phyloP scores from a whole-genome alignment of 2,797 vertebrate genomes.

The Bradypus variegatus region DNA sequence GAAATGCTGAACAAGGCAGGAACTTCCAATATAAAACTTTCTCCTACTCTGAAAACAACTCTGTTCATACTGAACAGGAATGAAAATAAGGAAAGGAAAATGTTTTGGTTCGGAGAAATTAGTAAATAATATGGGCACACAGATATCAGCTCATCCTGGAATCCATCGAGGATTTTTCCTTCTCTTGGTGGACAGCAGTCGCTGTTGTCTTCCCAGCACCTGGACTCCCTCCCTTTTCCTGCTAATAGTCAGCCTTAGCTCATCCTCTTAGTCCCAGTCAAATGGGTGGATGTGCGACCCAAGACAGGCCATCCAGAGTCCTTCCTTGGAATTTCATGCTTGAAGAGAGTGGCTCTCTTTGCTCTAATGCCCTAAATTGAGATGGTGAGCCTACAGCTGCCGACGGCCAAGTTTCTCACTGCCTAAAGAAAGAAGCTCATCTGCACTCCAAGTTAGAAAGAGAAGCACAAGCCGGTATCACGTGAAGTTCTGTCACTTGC shows the following conservation, averaged over 20 bases:
- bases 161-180: neutral
- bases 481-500: neutral
- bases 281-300: too few relatives aligned
- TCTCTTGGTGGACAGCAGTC: neutral
- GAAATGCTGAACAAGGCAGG: neutral
- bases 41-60: neutral
- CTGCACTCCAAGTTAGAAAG: too few relatives aligned
- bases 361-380: neutral
- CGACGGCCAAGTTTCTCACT: neutral
- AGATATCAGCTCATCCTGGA: neutral
- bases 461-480: too few relatives aligned
- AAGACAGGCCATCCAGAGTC: neutral
- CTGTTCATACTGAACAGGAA: neutral
- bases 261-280: neutral
- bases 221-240: neutral
- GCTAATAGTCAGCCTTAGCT: neutral
- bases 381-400: neutral
- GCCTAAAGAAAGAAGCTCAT: too few relatives aligned
- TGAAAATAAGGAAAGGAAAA: neutral
- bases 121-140: neutral
- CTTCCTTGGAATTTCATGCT: neutral
- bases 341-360: too few relatives aligned
- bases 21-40: neutral
- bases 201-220: neutral
- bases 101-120: neutral